phyloP scores from a whole-genome alignment of 1,140 invertebrate genomes.

The Phymorhynchus buccinoides region DNA sequence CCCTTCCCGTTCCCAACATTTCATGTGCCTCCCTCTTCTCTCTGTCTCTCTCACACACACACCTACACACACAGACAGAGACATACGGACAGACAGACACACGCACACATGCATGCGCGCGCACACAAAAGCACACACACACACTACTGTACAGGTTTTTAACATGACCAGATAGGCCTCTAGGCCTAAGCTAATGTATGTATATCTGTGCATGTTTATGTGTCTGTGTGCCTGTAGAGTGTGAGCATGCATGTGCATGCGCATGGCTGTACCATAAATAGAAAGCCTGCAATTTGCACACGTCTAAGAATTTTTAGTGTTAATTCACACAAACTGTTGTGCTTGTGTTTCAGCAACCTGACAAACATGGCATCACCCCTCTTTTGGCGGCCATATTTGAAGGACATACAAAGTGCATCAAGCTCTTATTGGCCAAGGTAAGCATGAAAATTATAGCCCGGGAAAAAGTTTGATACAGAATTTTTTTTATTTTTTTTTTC shows the following conservation, averaged over 20 bases:
- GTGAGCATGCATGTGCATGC: not conserved
- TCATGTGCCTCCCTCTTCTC: too few relatives aligned
- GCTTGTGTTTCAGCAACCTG: slow-evolving; percentile 80
- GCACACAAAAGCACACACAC: too few relatives aligned
- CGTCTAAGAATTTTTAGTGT: not conserved
- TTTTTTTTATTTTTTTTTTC: too few relatives aligned
- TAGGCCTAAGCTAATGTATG: not conserved
- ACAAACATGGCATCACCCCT: slow-evolving; percentile 94
- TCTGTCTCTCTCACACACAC: too few relatives aligned
- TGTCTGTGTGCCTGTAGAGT: not conserved
- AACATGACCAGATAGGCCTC: too few relatives aligned
- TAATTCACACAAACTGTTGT: too few relatives aligned
- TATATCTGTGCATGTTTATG: not conserved
- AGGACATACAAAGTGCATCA: slow-evolving; percentile 92
- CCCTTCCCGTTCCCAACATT: too few relatives aligned
- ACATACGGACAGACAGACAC: too few relatives aligned
- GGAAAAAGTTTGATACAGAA: not conserved
- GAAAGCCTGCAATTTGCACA: not conserved
- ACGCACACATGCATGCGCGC: too few relatives aligned
- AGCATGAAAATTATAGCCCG: not conserved
- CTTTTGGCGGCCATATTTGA: slow-evolving; percentile 96
- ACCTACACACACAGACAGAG: too few relatives aligned
- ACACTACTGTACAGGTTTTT: too few relatives aligned
- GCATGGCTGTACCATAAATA: too few relatives aligned
- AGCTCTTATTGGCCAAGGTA: slow-evolving; percentile 87